Evolutionary conservation across 2,797 vertebrate genomes (phyloP).

Genomic region (Oreortyx pictus): DNA sequence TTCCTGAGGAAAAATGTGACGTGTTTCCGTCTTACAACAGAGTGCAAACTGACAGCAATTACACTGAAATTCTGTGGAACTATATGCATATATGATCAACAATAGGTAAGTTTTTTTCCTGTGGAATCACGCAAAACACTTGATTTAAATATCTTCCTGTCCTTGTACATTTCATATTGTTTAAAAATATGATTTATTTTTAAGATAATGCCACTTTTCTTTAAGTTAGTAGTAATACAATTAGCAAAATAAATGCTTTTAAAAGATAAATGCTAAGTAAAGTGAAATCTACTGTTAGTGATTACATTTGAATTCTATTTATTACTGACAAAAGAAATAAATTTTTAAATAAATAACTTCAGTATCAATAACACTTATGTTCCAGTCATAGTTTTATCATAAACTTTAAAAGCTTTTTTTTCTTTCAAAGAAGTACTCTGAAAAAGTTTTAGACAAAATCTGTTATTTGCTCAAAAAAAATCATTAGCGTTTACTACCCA

Average conservation of each 20-base stretch:
- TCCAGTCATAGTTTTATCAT: not conserved
- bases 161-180: not conserved
- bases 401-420: not conserved
- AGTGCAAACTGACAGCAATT: slow-evolving; percentile 42
- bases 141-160: not conserved
- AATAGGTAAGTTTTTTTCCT: not conserved
- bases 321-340: not conserved
- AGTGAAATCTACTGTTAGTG: not conserved
- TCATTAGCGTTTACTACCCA: not conserved
- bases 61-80: slow-evolving; percentile 38
- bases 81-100: not conserved
- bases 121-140: not conserved
- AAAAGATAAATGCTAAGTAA: not conserved
- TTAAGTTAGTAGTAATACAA: not conserved
- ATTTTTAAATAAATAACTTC: not conserved
- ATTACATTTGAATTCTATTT: not conserved
- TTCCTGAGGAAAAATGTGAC: slow-evolving; percentile 17
- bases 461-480: not conserved
- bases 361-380: not conserved
- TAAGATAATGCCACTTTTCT: not conserved
- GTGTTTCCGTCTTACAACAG: not conserved
- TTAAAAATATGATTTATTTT: not conserved
- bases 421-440: not conserved
- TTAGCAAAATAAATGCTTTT: not conserved
- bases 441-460: not conserved